phyloP scores from a whole-genome alignment of 2,797 vertebrate species.

The Danio aesculapii region DNA sequence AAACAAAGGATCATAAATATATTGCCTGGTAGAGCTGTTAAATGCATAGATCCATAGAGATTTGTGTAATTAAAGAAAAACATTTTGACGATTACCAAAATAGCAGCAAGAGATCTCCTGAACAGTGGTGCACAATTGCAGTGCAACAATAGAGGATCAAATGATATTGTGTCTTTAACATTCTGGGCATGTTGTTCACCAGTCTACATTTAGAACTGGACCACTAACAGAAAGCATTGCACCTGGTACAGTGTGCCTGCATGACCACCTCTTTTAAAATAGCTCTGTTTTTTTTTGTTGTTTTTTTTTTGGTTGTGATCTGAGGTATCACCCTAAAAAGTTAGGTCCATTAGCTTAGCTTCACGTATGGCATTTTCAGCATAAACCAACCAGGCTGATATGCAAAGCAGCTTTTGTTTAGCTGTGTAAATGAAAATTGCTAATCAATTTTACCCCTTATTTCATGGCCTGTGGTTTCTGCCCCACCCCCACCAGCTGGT shows the following conservation, averaged over 20 bases:
- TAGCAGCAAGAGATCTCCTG: not conserved
- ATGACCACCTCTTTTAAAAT: slow-evolving; percentile 53
- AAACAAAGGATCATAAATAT: slow-evolving; percentile 4
- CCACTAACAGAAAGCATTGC: slow-evolving; percentile 46
- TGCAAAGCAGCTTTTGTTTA: slow-evolving; percentile 88
- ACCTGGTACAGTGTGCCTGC: slow-evolving; percentile 47
- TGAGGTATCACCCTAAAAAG: slow-evolving; percentile 41
- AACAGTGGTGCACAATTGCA: slow-evolving; percentile 3
- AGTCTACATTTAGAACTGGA: slow-evolving; percentile 49
- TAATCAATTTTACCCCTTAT: slow-evolving; percentile 95
- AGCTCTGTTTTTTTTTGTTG: slow-evolving; percentile 20
- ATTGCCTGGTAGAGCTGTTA: not conserved
- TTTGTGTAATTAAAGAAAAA: slow-evolving; percentile 14
- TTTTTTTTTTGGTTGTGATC: not conserved
- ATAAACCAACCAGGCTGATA: slow-evolving; percentile 71
- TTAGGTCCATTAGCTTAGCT: slow-evolving; percentile 44
- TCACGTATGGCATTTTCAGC: slow-evolving; percentile 33
- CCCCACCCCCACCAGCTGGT: slow-evolving; percentile 93
- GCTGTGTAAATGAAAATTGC: slow-evolving; percentile 89
- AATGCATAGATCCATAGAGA: slow-evolving; percentile 4
- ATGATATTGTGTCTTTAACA: slow-evolving; percentile 47
- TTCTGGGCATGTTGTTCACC: slow-evolving; percentile 29
- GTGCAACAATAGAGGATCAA: slow-evolving; percentile 28
- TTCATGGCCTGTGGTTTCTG: slow-evolving; percentile 93
- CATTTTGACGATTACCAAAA: slow-evolving; percentile 3